These are phyloP conservation scores for Biston betularia DNA, from an alignment of 2,888 invertebrate species.

Conservation along the genomic window DNA sequence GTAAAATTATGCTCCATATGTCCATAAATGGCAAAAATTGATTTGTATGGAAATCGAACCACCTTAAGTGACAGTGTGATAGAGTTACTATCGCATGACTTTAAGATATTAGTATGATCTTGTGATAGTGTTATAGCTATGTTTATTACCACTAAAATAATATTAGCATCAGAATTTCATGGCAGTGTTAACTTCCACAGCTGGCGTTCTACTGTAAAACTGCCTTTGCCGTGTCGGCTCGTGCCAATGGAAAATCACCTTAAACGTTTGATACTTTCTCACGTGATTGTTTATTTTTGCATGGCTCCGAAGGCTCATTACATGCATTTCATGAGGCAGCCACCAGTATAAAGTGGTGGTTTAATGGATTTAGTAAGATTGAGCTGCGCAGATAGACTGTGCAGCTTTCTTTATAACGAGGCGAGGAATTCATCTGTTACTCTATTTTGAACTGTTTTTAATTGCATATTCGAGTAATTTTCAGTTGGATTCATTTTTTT, in stretches of 20 bases:
- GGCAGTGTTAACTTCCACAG: neutral
- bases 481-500: too few relatives aligned
- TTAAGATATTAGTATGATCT: too few relatives aligned
- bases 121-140: too few relatives aligned
- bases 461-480: too few relatives aligned
- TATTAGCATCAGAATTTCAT: neutral
- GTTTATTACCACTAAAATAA: too few relatives aligned
- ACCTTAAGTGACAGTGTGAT: too few relatives aligned
- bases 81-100: too few relatives aligned
- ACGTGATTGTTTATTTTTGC: slow-evolving; percentile 56
- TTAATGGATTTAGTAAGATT: slow-evolving; percentile 30
- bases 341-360: slow-evolving; percentile 23
- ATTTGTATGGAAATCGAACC: too few relatives aligned
- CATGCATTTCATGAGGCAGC: slow-evolving; percentile 34
- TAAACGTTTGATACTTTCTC: slow-evolving; percentile 60
- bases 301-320: slow-evolving; percentile 42
- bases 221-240: neutral
- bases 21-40: too few relatives aligned
- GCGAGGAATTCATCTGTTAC: slow-evolving; percentile 17
- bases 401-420: slow-evolving; percentile 2
- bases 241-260: slow-evolving; percentile 8
- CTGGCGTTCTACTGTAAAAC: neutral
- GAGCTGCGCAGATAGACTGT: slow-evolving; percentile 22
- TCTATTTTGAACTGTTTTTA: slow-evolving; percentile 12
- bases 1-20: too few relatives aligned